phyloP scores from a whole-genome alignment of 2,888 invertebrate genomes.

The Agriopis leucophaearia region DNA sequence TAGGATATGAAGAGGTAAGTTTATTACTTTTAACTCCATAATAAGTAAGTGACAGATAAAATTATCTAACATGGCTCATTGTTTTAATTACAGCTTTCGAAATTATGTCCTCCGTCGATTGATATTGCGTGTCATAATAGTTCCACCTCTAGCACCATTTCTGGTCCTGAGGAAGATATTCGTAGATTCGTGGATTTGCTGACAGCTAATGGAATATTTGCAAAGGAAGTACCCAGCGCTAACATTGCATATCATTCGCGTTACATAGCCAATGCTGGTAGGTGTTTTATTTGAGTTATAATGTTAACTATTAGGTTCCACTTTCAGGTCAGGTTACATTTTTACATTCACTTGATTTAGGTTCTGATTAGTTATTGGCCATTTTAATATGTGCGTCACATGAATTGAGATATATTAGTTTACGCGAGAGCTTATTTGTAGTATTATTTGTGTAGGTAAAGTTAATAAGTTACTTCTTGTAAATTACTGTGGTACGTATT shows the following conservation, averaged over 20 bases:
- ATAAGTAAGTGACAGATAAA: neutral
- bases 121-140: constrained; percentile 94
- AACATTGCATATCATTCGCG: constrained; percentile 96
- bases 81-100: constrained; percentile 55
- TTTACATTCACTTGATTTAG: too few species aligned
- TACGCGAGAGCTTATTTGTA: too few species aligned
- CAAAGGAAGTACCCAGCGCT: constrained; percentile 87
- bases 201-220: constrained; percentile 72
- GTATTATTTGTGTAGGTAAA: too few species aligned
- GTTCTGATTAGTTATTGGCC: too few species aligned
- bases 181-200: constrained; percentile 82
- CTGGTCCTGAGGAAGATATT: constrained; percentile 89
- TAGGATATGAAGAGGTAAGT: constrained; percentile 83
- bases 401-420: too few species aligned
- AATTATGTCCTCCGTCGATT: constrained; percentile 86
- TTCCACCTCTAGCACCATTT: constrained; percentile 91
- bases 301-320: neutral
- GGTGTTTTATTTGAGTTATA: neutral
- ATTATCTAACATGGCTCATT: neutral
- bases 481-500: too few species aligned
- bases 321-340: too few species aligned
- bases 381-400: too few species aligned
- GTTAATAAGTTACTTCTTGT: too few species aligned
- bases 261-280: constrained; percentile 90
- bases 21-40: neutral